phyloP scores from a whole-genome alignment of 2,888 invertebrate species.

The Andrena hattorfiana region DNA sequence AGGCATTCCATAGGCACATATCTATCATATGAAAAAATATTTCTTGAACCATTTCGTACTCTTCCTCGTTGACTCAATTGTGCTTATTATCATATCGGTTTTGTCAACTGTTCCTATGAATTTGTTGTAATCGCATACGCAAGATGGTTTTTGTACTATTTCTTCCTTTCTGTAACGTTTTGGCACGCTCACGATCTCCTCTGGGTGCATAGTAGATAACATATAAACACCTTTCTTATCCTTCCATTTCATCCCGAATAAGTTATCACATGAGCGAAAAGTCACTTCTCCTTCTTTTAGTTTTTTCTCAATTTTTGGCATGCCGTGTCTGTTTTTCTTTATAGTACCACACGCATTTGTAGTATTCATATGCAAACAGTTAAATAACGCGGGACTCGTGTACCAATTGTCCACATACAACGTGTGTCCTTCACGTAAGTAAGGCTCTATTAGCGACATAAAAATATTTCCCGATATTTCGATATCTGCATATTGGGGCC shows the following conservation, averaged over 20 bases:
- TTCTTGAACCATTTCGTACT: too few species aligned
- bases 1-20: conserved; percentile 18
- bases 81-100: background rate
- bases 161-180: background rate
- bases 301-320: conserved; percentile 29
- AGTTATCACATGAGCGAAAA: conserved; percentile 22
- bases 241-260: conserved; percentile 34
- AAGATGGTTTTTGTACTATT: background rate
- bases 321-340: conserved; percentile 23
- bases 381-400: conserved; percentile 24
- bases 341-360: conserved; percentile 44
- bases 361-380: conserved; percentile 13
- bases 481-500: conserved; percentile 19
- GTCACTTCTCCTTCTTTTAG: conserved; percentile 42
- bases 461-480: conserved; percentile 33
- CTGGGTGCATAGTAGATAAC: conserved; percentile 10
- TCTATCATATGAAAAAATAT: background rate
- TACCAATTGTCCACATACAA: conserved; percentile 38
- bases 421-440: conserved; percentile 21
- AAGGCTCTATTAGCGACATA: conserved; percentile 22
- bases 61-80: too few species aligned
- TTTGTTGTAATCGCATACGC: background rate
- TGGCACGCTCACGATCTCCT: background rate
- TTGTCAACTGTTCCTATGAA: background rate
- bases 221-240: conserved; percentile 42